phyloP scores from a whole-genome alignment of 64 coral and sea anemone genomes.

The Montipora sp. region DNA sequence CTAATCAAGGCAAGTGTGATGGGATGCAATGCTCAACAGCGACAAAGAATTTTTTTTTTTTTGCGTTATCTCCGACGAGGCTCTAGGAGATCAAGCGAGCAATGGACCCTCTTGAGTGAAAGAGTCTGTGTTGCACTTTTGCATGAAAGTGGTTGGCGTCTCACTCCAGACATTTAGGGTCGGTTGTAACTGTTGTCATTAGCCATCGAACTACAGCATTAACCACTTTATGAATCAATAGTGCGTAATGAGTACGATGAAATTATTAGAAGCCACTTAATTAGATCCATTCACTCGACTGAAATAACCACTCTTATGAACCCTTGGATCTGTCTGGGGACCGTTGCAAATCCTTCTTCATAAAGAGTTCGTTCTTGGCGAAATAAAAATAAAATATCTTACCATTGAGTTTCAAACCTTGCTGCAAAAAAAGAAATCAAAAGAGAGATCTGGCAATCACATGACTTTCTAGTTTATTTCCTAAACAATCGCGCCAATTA shows the following conservation, averaged over 20 bases:
- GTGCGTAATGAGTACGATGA: slow-evolving; percentile 71
- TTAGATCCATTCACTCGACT: slow-evolving; percentile 75
- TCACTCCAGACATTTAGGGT: slow-evolving; percentile 24
- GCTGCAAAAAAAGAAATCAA: not conserved
- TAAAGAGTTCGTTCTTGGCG: slow-evolving; percentile 48
- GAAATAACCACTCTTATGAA: slow-evolving; percentile 1
- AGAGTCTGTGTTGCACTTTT: not conserved
- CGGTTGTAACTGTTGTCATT: slow-evolving; percentile 50
- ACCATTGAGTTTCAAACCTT: not conserved
- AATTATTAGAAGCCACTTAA: slow-evolving; percentile 80
- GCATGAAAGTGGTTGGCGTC: slow-evolving; percentile 43
- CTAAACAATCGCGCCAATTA: slow-evolving; percentile 10
- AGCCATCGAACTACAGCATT: slow-evolving; percentile 44
- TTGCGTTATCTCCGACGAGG: not conserved
- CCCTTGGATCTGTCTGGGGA: slow-evolving; percentile 12
- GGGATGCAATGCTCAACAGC: no score
- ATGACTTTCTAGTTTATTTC: not conserved
- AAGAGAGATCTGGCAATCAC: slow-evolving; percentile 31
- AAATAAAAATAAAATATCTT: not conserved
- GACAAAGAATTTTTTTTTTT: no score
- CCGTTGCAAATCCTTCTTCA: slow-evolving; percentile 7
- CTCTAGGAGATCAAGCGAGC: not conserved
- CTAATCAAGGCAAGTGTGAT: not conserved
- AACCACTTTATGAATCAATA: slow-evolving; percentile 81
- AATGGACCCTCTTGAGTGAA: slow-evolving; percentile 32